phyloP scores from a whole-genome alignment of 2,797 vertebrate species.

The Lophius americanus region DNA sequence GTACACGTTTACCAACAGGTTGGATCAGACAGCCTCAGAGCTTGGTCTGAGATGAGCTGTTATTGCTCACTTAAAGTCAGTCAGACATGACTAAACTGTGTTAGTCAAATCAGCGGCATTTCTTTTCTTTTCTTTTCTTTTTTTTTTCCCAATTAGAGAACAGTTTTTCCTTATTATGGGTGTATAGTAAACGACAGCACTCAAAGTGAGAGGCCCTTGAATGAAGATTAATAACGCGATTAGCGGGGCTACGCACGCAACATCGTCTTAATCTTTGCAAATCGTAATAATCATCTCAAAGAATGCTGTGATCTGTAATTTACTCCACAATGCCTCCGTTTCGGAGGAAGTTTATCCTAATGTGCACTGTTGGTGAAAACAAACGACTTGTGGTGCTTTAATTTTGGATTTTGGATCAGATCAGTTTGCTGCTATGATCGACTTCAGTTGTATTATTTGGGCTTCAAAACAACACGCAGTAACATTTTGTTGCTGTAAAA shows the following conservation, averaged over 20 bases:
- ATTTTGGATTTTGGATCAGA: constrained; percentile 5
- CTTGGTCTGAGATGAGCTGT: no score
- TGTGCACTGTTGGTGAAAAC: constrained; percentile 16
- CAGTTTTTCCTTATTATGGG: constrained; percentile 32
- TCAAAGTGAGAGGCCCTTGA: constrained; percentile 48
- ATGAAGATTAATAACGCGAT: constrained; percentile 56
- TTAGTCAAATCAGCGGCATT: no score
- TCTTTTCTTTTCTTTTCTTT: no score
- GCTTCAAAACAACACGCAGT: constrained; percentile 1
- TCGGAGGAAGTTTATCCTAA: constrained; percentile 6
- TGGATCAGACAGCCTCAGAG: no score
- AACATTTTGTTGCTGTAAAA: constrained; percentile 11
- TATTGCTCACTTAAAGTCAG: no score
- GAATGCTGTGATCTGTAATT: constrained; percentile 43
- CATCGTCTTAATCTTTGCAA: constrained; percentile 44
- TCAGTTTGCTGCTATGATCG: constrained; percentile 1
- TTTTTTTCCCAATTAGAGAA: background rate
- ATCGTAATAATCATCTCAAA: constrained; percentile 43
- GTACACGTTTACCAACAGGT: no score
- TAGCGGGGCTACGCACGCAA: constrained; percentile 32
- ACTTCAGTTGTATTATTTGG: constrained; percentile 13
- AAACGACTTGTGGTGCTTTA: constrained; percentile 4
- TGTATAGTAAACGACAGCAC: constrained; percentile 38
- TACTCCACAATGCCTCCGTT: constrained; percentile 22
- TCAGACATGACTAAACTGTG: no score